Evolutionary conservation across 2,797 vertebrate genomes (phyloP), one percentile per base, ranked within the genome.

Genomic region (Picus viridis): DNA sequence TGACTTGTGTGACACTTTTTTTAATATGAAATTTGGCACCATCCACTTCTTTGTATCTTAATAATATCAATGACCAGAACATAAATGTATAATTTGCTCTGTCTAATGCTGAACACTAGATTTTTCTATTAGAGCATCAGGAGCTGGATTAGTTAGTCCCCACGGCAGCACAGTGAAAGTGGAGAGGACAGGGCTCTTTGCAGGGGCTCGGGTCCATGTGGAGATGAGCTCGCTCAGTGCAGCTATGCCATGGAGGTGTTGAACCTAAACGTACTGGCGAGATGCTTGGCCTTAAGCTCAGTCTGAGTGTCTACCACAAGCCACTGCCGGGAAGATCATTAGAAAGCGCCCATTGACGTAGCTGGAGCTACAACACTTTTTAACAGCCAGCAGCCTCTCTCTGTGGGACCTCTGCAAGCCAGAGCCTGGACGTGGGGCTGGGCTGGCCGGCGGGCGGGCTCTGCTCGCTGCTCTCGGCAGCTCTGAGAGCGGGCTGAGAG

Each of bases 171-270:
- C 2, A 12, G 61, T 43, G 26, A 2, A 10, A 68, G 12, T 2
- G 7, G 34, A 19, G 71, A 64, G n/a, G 54, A 61, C 34, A 6
- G 22, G 18, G 57, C 45, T 29, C 12, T 39, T 57, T 4, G 16
- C 6, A 18, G 61, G 29, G 47, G 34, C 11, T 1, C 0, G 0
- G 10, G 22, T 32, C 9, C 34, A 1, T 1, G 10, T 2, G 3
- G 57, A 62, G 12, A 7, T 7, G 47, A 67, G 15, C 17, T 29
- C 9, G 20, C 58, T 14, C 19, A 22, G 30, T 26, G 30, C 10
- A 3, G 18, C 73, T 3, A 3, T 4, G 20, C 16, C 68, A 7
- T 4, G 0, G 1, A 36, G 68, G n/a, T 1, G 15, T 30, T 12
- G 32, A 27, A 27, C 19, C 26, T 30, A 45, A 20, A 1, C 43